These are phyloP conservation scores for Erpornis zantholeuca DNA, from an alignment of 2,113 vertebrate genomes.

Conservation along the genomic window DNA sequence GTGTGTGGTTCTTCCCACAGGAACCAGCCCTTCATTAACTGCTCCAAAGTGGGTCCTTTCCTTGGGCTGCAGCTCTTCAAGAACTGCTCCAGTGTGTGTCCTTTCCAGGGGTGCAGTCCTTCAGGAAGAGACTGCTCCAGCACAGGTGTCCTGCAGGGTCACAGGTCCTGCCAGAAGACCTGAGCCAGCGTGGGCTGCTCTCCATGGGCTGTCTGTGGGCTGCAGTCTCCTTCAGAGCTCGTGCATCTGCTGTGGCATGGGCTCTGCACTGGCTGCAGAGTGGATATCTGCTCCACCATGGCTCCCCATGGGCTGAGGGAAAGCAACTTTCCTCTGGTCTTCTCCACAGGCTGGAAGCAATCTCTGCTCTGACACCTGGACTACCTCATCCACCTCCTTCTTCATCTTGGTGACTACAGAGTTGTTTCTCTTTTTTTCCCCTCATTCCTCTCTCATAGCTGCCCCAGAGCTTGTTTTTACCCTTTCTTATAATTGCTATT, in stretches of 20 bases:
- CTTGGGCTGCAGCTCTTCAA: neutral
- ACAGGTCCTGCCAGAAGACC: neutral
- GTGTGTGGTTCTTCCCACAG: accelerated
- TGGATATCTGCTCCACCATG: neutral
- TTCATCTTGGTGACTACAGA: neutral
- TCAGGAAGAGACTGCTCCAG: neutral
- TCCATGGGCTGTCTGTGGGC: neutral
- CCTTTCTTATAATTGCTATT: neutral
- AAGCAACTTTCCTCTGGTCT: neutral
- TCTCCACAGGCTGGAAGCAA: neutral
- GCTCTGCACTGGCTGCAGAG: neutral
- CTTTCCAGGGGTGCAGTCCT: neutral
- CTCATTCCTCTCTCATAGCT: neutral
- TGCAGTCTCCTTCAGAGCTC: neutral
- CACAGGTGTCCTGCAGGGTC: accelerated
- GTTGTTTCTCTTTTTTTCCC: neutral
- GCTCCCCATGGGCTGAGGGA: neutral
- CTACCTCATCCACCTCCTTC: neutral
- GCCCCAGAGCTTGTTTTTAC: neutral
- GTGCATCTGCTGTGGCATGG: accelerated
- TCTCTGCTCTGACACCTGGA: neutral
- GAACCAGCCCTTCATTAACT: neutral
- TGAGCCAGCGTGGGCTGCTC: neutral
- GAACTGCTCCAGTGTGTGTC: neutral
- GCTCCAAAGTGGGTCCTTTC: accelerated